Conservation (phyloP, 2,888 invertebrate species). For the Phalera bucephala region DNA sequence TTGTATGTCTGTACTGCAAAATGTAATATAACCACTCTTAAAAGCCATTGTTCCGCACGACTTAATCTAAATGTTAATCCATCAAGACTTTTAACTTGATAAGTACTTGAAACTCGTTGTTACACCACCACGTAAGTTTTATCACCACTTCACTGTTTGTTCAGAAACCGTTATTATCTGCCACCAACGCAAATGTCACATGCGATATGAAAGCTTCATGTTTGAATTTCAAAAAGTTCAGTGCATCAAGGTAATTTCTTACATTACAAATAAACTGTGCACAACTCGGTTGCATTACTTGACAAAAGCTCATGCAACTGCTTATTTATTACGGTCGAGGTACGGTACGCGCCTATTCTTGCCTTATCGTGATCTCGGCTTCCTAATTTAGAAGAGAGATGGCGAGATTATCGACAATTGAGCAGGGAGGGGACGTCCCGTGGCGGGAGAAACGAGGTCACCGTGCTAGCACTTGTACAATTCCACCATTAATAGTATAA, state of each 20-base stretch:
- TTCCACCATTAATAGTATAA: slow-evolving; percentile 21
- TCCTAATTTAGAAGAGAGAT: slow-evolving; percentile 65
- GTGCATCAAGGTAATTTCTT: slow-evolving; percentile 4
- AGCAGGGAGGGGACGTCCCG: slow-evolving; percentile 47
- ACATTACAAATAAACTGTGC: neutral
- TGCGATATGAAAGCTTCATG: neutral
- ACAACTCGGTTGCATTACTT: slow-evolving; percentile 16
- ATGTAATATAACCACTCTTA: too few species aligned
- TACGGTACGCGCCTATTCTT: slow-evolving; percentile 21
- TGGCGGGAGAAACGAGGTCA: slow-evolving; percentile 58
- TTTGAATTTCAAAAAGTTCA: neutral
- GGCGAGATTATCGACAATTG: slow-evolving; percentile 57
- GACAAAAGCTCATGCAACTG: slow-evolving; percentile 29
- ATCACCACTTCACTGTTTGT: slow-evolving; percentile 6
- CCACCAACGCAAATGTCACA: slow-evolving; percentile 4
- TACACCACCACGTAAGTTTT: slow-evolving; percentile 1
- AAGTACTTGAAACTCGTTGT: neutral
- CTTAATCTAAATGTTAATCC: neutral
- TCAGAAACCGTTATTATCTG: slow-evolving; percentile 6
- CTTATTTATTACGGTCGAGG: slow-evolving; percentile 22
- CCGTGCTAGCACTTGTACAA: slow-evolving; percentile 59
- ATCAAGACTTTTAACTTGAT: neutral
- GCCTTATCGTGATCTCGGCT: slow-evolving; percentile 54
- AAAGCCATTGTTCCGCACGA: too few species aligned
- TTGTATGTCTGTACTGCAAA: too few species aligned